Evolutionary conservation across 64 coral and sea anemone species (phyloP), one percentile per base, ranked within the genome.

Genomic region (Montipora capricornis): DNA sequence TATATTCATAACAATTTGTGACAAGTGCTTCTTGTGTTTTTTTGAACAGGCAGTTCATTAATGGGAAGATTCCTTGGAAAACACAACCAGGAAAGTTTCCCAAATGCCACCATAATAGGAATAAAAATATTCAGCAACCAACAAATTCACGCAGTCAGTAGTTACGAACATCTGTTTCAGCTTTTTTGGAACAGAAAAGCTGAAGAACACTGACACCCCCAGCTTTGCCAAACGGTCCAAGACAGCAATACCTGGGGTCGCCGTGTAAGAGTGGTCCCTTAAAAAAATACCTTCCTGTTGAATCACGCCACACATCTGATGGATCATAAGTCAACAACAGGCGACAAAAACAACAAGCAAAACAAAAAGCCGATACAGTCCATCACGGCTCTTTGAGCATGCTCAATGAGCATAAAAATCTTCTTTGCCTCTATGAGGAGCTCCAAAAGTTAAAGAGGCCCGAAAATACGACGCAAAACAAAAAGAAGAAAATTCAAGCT

Each of bases 171-270:
- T 22, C 76, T 78, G 12, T 68, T 14, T 19, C 9, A 14, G 64
- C 20, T 78, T 12, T 78, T 78, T 78, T 78, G 76, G 76, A 78
- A 78, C 48, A 12, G 7, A 78, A 78, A 78, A 15, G 76, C 76
- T 19, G 76, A 78, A 78, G 76, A 78, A 78, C 29, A 29, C 20
- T 78, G 76, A 6, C 12, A 78, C 20, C 14, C 13, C 29, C 13
- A 22, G 4, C 11, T 78, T 78, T 26, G 1, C 12, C 12, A 44
- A 78, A 78, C 47, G 76, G 76, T 47, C 76, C 4, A 78, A 78
- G 48, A 13, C 15, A 16, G 76, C 76, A 14, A 78, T 78, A 14
- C 1, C 11, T 47, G 76, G 76, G 11, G 48, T 78, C 4, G 37
- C 37, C 48, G 76, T 16, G 12, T 47, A 37, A 16, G 76, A 78